Percentiles rank a stretch among this genome's conserved stretches.
These are phyloP conservation scores for Volucella inflata DNA, from an alignment of 2,888 invertebrate genomes.

Conservation along the genomic window DNA sequence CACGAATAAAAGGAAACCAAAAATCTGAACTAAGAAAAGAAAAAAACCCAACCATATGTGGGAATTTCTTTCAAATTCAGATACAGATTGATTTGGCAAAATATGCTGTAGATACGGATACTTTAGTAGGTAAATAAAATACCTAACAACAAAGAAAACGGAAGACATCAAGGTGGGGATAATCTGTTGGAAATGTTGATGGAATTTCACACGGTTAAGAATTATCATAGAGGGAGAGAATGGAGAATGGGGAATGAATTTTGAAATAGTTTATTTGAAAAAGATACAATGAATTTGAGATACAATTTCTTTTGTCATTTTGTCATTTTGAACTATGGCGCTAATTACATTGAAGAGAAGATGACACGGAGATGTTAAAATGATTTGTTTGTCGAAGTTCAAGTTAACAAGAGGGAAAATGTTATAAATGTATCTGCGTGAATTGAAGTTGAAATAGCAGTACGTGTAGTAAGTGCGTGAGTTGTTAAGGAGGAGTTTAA, in stretches of 20 bases:
- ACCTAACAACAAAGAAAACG: conserved; percentile 17
- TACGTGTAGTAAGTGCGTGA: conserved; percentile 22
- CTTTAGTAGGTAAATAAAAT: conserved; percentile 2
- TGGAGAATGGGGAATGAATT: conserved; percentile 16
- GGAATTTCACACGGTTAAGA: conserved; percentile 66
- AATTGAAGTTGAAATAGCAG: not conserved
- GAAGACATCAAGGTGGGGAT: conserved; percentile 18
- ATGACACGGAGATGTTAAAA: conserved; percentile 62
- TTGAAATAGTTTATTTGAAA: conserved; percentile 42
- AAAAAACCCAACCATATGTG: conserved; percentile 42
- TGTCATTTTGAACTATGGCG: conserved; percentile 65
- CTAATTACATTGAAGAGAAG: conserved; percentile 60
- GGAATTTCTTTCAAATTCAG: conserved; percentile 43
- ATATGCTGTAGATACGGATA: conserved; percentile 4
- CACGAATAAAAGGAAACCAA: conserved; percentile 19
- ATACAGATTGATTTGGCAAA: conserved; percentile 61
- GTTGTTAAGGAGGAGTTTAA: conserved; percentile 22
- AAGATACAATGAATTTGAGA: conserved; percentile 31
- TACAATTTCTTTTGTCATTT: conserved; percentile 56
- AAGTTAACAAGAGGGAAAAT: not conserved
- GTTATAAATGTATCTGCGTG: conserved; percentile 25
- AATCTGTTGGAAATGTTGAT: conserved; percentile 21
- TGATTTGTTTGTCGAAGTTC: conserved; percentile 33
- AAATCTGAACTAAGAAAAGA: not conserved
- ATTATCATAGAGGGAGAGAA: conserved; percentile 4